phyloP scores from a whole-genome alignment of 2,888 invertebrate genomes.

The Macropis europaea region DNA sequence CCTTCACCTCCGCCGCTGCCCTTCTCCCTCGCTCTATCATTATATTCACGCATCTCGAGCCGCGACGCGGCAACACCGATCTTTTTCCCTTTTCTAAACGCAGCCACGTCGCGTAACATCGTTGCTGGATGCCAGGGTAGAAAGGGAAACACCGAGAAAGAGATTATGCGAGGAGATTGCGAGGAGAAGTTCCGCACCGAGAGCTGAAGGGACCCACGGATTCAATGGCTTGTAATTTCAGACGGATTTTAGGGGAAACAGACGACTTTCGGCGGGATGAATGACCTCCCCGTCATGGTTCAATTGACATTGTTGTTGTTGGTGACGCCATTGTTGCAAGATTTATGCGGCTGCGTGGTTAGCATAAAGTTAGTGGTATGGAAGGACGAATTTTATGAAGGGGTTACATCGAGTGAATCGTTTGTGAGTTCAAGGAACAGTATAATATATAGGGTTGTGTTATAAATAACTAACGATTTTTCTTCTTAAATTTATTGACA shows the following conservation, averaged over 20 bases:
- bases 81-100: conserved; percentile 41
- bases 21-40: conserved; percentile 49
- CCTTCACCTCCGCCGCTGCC: conserved; percentile 33
- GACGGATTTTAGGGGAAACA: conserved; percentile 29
- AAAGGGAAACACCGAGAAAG: background rate
- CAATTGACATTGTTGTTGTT: conserved; percentile 7
- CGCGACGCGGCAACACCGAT: conserved; percentile 40
- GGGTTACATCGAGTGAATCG: no score
- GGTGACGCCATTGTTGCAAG: no score
- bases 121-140: conserved; percentile 4
- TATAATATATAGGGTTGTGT: no score
- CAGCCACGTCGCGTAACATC: conserved; percentile 39
- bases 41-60: conserved; percentile 60
- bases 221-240: conserved; percentile 28
- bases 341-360: no score
- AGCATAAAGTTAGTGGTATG: no score
- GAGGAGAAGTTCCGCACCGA: conserved; percentile 1
- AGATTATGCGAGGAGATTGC: background rate
- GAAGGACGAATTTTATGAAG: no score
- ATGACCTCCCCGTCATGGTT: conserved; percentile 1
- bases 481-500: no score
- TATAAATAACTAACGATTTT: no score
- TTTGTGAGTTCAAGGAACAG: no score
- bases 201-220: background rate
- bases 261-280: conserved; percentile 2